Evolutionary conservation across 2,797 vertebrate species (phyloP), one percentile per base, ranked within the genome.

Genomic region (Acanthornis magna): DNA sequence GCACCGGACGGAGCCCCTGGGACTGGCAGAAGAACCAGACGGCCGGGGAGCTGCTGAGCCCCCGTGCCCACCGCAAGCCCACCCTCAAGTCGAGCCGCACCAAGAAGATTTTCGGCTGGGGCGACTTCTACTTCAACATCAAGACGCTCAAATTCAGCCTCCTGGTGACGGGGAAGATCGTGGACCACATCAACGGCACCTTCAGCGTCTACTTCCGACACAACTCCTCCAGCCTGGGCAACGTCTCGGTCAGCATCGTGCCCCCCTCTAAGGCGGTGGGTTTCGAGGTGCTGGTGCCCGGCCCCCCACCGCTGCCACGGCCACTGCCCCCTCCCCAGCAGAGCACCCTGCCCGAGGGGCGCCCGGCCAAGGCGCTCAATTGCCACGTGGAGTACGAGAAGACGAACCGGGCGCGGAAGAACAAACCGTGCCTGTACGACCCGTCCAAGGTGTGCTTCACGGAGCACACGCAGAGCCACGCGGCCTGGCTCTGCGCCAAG

Each of bases 161-260:
- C 48, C 94, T 99, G 96, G 99, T 99, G 93, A 99, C 99, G 0
- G 99, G 99, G 45, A 99, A 99, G 97, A 99, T 99, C 9, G 99
- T 99, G 57, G 99, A 99, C 95, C 99, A 99, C 95, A 98, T 99
- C 96, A 99, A 99, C 3, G 99, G 99, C 17, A 99, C 99, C 19
- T 99, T 99, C 98, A 99, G 99, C 5, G 99, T 99, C 76, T 99
- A 98, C 92, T 99, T 99, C 96, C 98, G 99, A 30, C 99, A 99
- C 98, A 99, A 99, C 96, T 99, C 99, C 7, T 99, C 99, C 92
- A 99, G 99, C 96, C 96, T 99, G 86, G 99, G 99, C 57, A 99
- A 99, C 21, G 98, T 99, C 87, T 99, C 99, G 0, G 99, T 99
- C 92, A 99, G 99, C 86, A 99, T 99, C 16, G 99, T 99, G 55